A percentile compares a stretch with the other conserved stretches of the same genome.
These are phyloP conservation scores for Drosophila paracracens DNA, from an alignment of 2,888 invertebrate species.

Conservation along the genomic window DNA sequence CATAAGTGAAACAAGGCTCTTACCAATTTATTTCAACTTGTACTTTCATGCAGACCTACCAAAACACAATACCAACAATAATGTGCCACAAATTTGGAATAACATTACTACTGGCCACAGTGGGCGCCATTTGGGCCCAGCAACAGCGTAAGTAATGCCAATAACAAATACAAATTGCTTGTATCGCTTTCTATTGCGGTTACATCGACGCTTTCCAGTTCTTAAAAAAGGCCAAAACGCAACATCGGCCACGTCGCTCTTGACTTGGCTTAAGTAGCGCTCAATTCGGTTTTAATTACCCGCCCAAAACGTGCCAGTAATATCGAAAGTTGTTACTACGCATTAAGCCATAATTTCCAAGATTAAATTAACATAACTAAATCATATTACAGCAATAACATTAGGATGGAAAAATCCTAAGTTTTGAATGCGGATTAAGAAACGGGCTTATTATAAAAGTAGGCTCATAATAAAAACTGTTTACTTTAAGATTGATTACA, in stretches of 20 bases:
- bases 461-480: background rate
- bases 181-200: conserved; percentile 39
- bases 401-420: background rate
- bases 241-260: conserved; percentile 35
- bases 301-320: conserved; percentile 34
- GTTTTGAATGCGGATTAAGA: background rate
- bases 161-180: conserved; percentile 3
- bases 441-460: background rate
- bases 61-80: conserved; percentile 30
- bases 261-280: conserved; percentile 33
- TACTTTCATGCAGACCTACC: conserved; percentile 74
- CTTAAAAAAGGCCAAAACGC: conserved; percentile 19
- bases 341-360: conserved; percentile 14
- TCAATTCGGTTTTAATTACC: conserved; percentile 51
- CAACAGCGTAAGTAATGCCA: conserved; percentile 77
- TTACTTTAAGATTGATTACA: background rate
- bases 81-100: conserved; percentile 73
- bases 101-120: conserved; percentile 59
- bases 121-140: conserved; percentile 66
- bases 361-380: conserved; percentile 13
- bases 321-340: conserved; percentile 33
- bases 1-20: conserved; percentile 64
- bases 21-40: conserved; percentile 63
- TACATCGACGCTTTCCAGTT: conserved; percentile 40
- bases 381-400: background rate